Conservation (phyloP, 2,888 invertebrate species). For the Adelphocoris suturalis region DNA sequence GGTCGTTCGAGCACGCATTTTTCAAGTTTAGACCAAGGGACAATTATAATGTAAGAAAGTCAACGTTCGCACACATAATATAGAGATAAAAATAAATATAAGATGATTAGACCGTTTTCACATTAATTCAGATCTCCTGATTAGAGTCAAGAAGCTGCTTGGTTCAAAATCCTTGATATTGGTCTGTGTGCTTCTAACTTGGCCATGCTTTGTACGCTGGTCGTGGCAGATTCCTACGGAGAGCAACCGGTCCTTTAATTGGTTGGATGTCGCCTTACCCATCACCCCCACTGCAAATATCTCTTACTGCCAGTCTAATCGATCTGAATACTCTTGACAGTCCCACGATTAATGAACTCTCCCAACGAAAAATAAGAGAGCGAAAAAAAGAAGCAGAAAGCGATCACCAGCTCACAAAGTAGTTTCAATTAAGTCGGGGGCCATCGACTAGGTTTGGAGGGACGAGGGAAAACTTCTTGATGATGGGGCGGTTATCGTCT, state of each 20-base stretch:
- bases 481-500: slow-evolving; percentile 45
- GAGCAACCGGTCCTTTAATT: background rate
- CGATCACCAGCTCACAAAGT: slow-evolving; percentile 17
- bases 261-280: background rate
- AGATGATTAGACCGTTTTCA: too few relatives aligned
- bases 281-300: slow-evolving; percentile 27
- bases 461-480: slow-evolving; percentile 31
- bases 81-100: too few relatives aligned
- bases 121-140: too few relatives aligned
- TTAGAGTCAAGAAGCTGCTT: too few relatives aligned
- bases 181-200: too few relatives aligned
- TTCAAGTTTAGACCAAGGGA: too few relatives aligned
- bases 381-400: slow-evolving; percentile 46
- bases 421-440: slow-evolving; percentile 56
- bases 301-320: slow-evolving; percentile 10
- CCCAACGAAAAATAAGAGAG: background rate
- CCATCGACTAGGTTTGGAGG: background rate
- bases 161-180: too few relatives aligned
- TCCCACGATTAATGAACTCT: slow-evolving; percentile 55
- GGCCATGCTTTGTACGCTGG: too few relatives aligned
- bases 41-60: too few relatives aligned
- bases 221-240: background rate
- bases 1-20: too few relatives aligned
- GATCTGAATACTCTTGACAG: slow-evolving; percentile 55
- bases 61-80: too few relatives aligned